These are phyloP conservation scores for Melieria crassipennis DNA, from an alignment of 2,888 invertebrate genomes.

Conservation along the genomic window DNA sequence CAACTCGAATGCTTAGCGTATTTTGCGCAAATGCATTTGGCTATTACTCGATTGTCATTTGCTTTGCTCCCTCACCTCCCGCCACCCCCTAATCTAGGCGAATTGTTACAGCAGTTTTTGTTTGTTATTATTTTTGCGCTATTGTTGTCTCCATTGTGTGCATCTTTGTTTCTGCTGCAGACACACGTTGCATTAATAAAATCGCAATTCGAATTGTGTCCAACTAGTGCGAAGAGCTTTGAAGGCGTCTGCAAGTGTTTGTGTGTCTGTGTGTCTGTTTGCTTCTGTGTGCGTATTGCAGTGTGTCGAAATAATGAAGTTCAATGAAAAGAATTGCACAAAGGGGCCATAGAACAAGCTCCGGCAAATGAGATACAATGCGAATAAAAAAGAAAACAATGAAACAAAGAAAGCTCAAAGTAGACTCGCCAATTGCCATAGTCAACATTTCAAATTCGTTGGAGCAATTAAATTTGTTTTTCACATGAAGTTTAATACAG, in stretches of 20 bases:
- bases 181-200: constrained; percentile 24
- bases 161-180: constrained; percentile 20
- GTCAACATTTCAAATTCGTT: too few species aligned
- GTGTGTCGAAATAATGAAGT: background rate
- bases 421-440: too few species aligned
- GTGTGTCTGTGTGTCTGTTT: constrained; percentile 28
- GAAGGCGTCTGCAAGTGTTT: constrained; percentile 1
- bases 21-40: constrained; percentile 12
- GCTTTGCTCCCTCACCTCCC: background rate
- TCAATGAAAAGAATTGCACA: background rate
- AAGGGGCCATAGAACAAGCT: too few species aligned
- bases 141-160: constrained; percentile 19
- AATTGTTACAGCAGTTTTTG: background rate
- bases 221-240: too few species aligned
- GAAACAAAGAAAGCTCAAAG: too few species aligned
- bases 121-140: background rate
- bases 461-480: too few species aligned
- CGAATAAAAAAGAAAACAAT: too few species aligned
- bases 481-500: too few species aligned
- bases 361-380: too few species aligned
- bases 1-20: too few species aligned
- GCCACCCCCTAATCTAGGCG: background rate
- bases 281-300: constrained; percentile 31
- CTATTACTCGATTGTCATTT: constrained; percentile 23
- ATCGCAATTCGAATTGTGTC: constrained; percentile 1